phyloP scores from a whole-genome alignment of 2,888 invertebrate genomes.

The Megastigmus dorsalis region DNA sequence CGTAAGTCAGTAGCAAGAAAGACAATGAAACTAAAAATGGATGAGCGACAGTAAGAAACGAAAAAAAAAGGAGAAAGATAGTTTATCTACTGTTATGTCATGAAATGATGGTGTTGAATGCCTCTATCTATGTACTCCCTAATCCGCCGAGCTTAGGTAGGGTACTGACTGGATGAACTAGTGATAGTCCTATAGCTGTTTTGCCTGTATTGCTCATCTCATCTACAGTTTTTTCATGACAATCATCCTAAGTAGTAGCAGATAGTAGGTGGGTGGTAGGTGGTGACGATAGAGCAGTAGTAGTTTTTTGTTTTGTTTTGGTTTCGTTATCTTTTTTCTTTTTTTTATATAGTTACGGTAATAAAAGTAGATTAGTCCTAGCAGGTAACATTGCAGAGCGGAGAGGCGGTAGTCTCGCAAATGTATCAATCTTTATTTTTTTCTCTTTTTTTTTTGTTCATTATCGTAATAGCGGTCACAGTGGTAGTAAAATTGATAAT shows the following conservation, averaged over 20 bases:
- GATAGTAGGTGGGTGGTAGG: conserved; percentile 65
- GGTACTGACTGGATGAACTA: conserved; percentile 74
- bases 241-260: conserved; percentile 72
- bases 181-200: conserved; percentile 72
- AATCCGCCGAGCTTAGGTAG: conserved; percentile 72
- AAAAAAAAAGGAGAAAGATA: conserved; percentile 47
- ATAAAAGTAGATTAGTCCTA: conserved; percentile 67
- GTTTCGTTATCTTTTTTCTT: conserved; percentile 1
- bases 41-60: conserved; percentile 29
- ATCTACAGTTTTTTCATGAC: conserved; percentile 69
- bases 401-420: conserved; percentile 52
- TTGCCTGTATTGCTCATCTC: conserved; percentile 70
- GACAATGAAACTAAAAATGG: conserved; percentile 32
- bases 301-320: conserved; percentile 50
- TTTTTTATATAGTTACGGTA: conserved; percentile 54
- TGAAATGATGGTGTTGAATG: conserved; percentile 45
- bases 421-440: conserved; percentile 25
- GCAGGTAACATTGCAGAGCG: conserved; percentile 70
- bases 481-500: conserved; percentile 56
- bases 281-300: conserved; percentile 67
- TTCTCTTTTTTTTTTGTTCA: conserved; percentile 6
- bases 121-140: conserved; percentile 73
- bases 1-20: conserved; percentile 16
- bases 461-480: conserved; percentile 46
- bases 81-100: conserved; percentile 54